Evolutionary conservation across 1,140 invertebrate species (phyloP), one percentile per base, ranked within the genome.

Genomic region (Dendroctonus ponderosae): DNA sequence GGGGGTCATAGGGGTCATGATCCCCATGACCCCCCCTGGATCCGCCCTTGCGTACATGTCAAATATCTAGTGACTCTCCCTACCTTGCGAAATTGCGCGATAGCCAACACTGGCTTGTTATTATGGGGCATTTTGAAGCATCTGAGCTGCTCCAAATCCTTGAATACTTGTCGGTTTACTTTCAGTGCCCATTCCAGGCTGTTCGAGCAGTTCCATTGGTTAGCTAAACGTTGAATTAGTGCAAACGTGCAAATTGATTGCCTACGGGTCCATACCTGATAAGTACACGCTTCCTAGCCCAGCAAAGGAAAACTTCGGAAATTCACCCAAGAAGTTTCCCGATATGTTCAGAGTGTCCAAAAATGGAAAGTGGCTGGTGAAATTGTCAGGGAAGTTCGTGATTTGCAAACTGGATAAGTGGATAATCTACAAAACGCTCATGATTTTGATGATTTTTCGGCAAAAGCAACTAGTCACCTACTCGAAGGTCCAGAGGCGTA

Each of bases 181-280:
- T 83, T 72, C 12, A 83, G 68, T 38, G 85, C 76, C 85, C 85
- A 87, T 46, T 79, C 78, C n/a, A 83, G 77, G 62, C 81, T 80
- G 14, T 79, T 75, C 6, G 81, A 80, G 65, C 85, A 87, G 73
- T 82, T 84, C 81, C 84, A 85, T 7, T 80, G 82, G 78, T 87
- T 87, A 15, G 79, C 84, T 85, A 60, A 61, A 73, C 70, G 15
- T 60, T 56, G 2, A 8, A 56, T 38, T 56, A 5, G 3, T 1
- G 38, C 8, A 26, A 26, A 26, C 3, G 26, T 26, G 26, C 3
- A 26, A 26, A 26, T 26, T 26, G 26, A 26, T 26, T 26, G n/a
- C n/a, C n/a, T n/a, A 26, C 3, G 26, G 26, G 26, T 26, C 3
- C 26, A 26, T 57, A 71, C 70, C 63, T 40, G 41, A 41, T 9